phyloP scores from a whole-genome alignment of 1,140 invertebrate species.

The Dysdera silvatica region DNA sequence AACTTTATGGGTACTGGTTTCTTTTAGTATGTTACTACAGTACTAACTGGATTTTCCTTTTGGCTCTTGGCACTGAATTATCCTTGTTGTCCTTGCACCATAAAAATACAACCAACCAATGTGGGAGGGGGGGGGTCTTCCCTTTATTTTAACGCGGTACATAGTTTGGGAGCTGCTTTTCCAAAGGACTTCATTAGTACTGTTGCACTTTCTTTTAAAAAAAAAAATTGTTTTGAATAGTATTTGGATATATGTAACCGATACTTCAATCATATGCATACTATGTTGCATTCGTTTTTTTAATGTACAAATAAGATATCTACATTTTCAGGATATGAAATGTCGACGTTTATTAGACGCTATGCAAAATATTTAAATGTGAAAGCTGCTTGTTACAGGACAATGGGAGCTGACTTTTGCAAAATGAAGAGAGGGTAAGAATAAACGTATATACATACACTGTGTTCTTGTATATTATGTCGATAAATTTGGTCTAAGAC shows the following conservation, averaged over 20 bases:
- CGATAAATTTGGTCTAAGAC: conserved; percentile 35
- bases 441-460: background rate
- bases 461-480: background rate
- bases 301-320: background rate
- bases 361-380: conserved; percentile 99
- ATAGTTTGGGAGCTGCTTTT: too few species aligned
- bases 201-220: background rate
- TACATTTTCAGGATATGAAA: conserved; percentile 79
- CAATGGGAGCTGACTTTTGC: conserved; percentile 98
- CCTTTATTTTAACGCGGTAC: too few species aligned
- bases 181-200: too few species aligned
- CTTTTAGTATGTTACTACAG: too few species aligned
- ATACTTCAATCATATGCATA: background rate
- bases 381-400: conserved; percentile 93
- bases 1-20: too few species aligned
- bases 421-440: conserved; percentile 95
- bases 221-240: background rate
- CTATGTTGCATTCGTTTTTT: background rate
- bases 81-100: too few species aligned
- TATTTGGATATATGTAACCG: background rate
- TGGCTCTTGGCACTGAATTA: too few species aligned
- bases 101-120: too few species aligned
- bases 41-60: too few species aligned
- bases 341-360: conserved; percentile 95
- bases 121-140: too few species aligned